These are phyloP conservation scores for Paedocypris micromegethes DNA, from an alignment of 2,797 vertebrate genomes.

Conservation along the genomic window DNA sequence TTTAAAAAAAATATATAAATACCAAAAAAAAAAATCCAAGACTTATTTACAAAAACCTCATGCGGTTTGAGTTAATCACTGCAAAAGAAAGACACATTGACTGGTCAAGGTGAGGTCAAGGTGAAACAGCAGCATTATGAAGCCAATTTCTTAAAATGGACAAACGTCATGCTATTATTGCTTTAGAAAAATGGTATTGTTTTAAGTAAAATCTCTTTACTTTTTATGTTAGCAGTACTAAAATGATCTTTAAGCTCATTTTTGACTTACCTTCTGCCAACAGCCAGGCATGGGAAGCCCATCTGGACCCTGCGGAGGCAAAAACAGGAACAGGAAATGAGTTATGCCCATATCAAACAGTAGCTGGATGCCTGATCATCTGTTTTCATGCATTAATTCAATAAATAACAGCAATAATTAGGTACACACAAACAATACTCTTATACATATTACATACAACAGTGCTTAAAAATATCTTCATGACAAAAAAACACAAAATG, in stretches of 20 bases:
- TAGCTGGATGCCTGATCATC: neutral
- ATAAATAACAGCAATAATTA: too few relatives aligned
- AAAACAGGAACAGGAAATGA: neutral
- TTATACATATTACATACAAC: too few relatives aligned
- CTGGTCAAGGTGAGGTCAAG: conserved; percentile 38
- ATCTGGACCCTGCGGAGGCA: conserved; percentile 83
- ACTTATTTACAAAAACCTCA: conserved; percentile 95
- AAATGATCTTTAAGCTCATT: neutral
- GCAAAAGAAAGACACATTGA: conserved; percentile 72
- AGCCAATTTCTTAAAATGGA: conserved; percentile 13
- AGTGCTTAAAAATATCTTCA: too few relatives aligned
- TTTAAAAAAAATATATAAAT: conserved; percentile 85
- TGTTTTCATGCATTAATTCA: neutral
- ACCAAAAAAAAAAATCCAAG: conserved; percentile 77
- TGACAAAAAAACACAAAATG: too few relatives aligned
- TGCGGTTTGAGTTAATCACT: conserved; percentile 98
- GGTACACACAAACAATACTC: too few relatives aligned
- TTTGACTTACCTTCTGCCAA: conserved; percentile 92
- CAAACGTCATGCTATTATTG: conserved; percentile 26
- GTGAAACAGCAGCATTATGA: conserved; percentile 22
- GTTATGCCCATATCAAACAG: neutral
- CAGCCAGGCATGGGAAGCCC: conserved; percentile 99
- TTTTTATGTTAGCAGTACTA: neutral
- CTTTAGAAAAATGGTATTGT: neutral
- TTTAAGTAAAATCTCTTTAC: too few relatives aligned